Evolutionary conservation across 2,888 invertebrate genomes (phyloP), one percentile per base, ranked within the genome.

Genomic region (Scaptomyza polygonia): DNA sequence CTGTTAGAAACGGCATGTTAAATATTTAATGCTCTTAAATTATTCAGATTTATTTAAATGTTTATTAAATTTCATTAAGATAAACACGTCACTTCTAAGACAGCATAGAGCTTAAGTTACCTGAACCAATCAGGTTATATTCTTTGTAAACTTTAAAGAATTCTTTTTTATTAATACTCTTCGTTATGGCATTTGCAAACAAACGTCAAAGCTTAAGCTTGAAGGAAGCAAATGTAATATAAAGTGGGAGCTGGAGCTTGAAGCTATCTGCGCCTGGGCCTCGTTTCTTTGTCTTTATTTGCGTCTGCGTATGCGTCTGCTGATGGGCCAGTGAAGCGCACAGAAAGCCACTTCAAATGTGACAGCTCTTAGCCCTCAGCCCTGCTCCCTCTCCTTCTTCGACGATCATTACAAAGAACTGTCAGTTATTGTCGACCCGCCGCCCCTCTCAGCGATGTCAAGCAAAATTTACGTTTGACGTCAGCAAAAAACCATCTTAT

Each of bases 391-490:
- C 44, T 48, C 36, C 54, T 44, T 14, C 48, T 52, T 27, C 43
- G 56, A 40, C 59, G 62, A 76, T 79, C 67, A 66, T 69, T 77
- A 86, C 84, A 81, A 83, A 83, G 86, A 86, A 77, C 74, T 74
- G 67, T 57, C 71, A 64, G 67, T 52, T 52, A 73, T 55, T 45
- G 42, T 25, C 25, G 25, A 25, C 25, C 42, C 34, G 42, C 32
- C 16, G 5, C 47, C 45, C 16, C 32, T n/a, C 40, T 2, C 44
- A 9, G 25, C 25, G 25, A 25, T 25, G 25, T 25, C 25, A 25
- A 5, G 25, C 25, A 25, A 25, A 25, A 5, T 25, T 32, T 55
- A 66, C 74, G 80, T 71, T 81, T 81, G 80, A 81, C 80, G 80
- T 81, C 80, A 81, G 64, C 29, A 53, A 61, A 56, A 8, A 14